A percentile compares a stretch with the other conserved stretches of the same genome.
phyloP scores from a whole-genome alignment of 2,888 invertebrate species.

The Sinopyrophorus schimmeli region DNA sequence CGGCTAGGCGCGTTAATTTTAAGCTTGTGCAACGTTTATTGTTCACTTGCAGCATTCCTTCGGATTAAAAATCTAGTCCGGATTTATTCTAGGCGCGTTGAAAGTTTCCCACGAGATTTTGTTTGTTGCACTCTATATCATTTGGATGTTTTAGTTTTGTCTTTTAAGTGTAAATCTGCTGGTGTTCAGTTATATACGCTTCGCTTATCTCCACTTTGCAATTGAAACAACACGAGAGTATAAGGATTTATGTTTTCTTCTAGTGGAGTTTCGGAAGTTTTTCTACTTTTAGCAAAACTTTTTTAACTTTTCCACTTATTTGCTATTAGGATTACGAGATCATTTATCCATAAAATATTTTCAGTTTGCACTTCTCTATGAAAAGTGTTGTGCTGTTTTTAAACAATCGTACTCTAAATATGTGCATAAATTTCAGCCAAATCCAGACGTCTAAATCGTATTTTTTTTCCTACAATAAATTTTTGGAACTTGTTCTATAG shows the following conservation, averaged over 20 bases:
- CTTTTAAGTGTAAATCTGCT: conserved; percentile 18
- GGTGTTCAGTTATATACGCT: conserved; percentile 29
- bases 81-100: conserved; percentile 46
- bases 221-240: conserved; percentile 28
- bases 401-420: too few relatives aligned
- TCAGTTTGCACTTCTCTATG: too few relatives aligned
- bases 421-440: too few relatives aligned
- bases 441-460: too few relatives aligned
- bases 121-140: conserved; percentile 37
- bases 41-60: conserved; percentile 33
- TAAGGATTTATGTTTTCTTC: conserved; percentile 26
- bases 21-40: conserved; percentile 29
- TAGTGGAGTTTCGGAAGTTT: conserved; percentile 5
- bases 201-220: conserved; percentile 32
- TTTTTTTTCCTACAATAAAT: too few relatives aligned
- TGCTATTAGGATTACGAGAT: too few relatives aligned
- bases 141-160: conserved; percentile 38
- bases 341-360: too few relatives aligned
- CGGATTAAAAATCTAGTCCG: conserved; percentile 46
- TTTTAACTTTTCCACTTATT: too few relatives aligned
- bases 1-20: conserved; percentile 29
- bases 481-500: too few relatives aligned
- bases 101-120: conserved; percentile 46
- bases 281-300: not conserved
- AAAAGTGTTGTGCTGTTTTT: too few relatives aligned